These are phyloP conservation scores for Ectemnius continuus DNA, from an alignment of 2,888 invertebrate genomes.

Conservation along the genomic window DNA sequence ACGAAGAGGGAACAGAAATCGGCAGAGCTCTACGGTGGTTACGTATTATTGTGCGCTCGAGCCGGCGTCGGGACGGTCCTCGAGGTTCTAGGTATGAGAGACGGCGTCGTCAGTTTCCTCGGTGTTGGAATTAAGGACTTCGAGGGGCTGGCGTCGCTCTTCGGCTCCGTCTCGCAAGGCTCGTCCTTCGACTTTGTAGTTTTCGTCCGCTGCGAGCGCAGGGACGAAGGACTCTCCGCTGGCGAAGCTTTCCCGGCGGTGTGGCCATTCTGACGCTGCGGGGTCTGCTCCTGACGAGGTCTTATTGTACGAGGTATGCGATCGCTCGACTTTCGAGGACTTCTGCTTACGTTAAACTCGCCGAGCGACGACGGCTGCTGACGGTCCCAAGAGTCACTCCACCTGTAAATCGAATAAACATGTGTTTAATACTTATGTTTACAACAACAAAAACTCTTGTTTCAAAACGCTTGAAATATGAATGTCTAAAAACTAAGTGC, in stretches of 20 bases:
- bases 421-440: no score
- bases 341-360: conserved; percentile 61
- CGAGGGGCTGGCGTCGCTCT: conserved; percentile 34
- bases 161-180: conserved; percentile 24
- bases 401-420: conserved; percentile 63
- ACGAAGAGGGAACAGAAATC: conserved; percentile 10
- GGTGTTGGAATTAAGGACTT: conserved; percentile 64
- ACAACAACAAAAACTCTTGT: no score
- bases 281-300: conserved; percentile 60
- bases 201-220: conserved; percentile 4
- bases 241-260: conserved; percentile 33
- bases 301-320: conserved; percentile 61
- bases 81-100: conserved; percentile 68
- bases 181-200: conserved; percentile 36
- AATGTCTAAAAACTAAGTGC: no score
- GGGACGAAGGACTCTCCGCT: conserved; percentile 32
- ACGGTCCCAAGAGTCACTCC: conserved; percentile 74
- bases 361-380: conserved; percentile 65
- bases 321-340: conserved; percentile 60
- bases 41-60: conserved; percentile 67
- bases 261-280: conserved; percentile 35
- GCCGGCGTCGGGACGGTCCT: conserved; percentile 69
- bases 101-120: conserved; percentile 62
- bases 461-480: no score
- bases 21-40: conserved; percentile 33